A percentile compares a stretch with the other conserved stretches of the same genome.
These are phyloP conservation scores for Xenotilapia leptura DNA, from an alignment of 2,113 vertebrate genomes.

Conservation along the genomic window DNA sequence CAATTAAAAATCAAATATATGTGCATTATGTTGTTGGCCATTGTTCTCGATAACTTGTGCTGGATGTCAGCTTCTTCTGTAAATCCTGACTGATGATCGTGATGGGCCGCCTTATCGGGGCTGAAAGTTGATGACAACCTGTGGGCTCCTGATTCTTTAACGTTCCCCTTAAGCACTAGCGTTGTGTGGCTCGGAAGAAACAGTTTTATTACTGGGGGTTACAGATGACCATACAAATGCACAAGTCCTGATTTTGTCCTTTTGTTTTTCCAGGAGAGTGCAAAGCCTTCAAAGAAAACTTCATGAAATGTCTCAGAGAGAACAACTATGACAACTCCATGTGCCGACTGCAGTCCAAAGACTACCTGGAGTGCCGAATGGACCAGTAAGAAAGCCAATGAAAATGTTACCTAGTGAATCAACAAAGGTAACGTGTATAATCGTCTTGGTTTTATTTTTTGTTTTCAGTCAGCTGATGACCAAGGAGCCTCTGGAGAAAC, in stretches of 20 bases:
- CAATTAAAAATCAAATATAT: background rate
- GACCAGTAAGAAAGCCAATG: conserved; percentile 66
- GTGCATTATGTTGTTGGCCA: background rate
- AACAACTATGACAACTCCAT: conserved; percentile 77
- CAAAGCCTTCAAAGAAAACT: conserved; percentile 83
- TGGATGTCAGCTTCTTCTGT: background rate
- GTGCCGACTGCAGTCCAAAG: conserved; percentile 83
- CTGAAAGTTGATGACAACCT: background rate
- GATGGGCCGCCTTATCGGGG: background rate
- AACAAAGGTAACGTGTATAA: too few species aligned
- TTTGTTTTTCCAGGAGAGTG: conserved; percentile 78
- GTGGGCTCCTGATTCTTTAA: background rate
- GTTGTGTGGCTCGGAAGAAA: background rate
- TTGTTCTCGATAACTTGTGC: background rate
- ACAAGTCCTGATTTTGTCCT: background rate
- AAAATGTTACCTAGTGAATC: fast-evolving
- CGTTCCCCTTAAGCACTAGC: background rate
- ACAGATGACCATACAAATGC: fast-evolving
- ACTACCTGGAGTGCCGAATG: conserved; percentile 92
- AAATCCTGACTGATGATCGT: background rate
- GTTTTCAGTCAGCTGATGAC: conserved; percentile 86
- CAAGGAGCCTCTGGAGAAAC: conserved; percentile 84
- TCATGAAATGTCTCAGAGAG: conserved; percentile 82
- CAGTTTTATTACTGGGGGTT: background rate
- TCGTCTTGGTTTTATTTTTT: background rate